Evolutionary conservation across 2,888 invertebrate species (phyloP).

Genomic region (Ceramica pisi): DNA sequence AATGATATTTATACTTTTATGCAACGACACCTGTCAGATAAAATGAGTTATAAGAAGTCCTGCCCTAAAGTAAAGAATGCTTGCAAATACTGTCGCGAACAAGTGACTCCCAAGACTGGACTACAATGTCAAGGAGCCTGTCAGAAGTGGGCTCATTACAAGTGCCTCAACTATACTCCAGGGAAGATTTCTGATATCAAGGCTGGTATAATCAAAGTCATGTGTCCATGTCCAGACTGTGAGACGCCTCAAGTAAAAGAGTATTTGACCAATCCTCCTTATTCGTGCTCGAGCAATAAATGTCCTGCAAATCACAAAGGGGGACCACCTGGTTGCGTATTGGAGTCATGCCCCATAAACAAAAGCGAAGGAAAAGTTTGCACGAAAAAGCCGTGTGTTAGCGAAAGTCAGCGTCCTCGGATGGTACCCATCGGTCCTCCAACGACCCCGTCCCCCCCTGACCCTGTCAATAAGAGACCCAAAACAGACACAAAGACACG

Average conservation of each 20-base stretch:
- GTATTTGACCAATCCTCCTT: constrained; percentile 59
- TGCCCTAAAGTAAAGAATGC: constrained; percentile 73
- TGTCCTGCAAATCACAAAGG: constrained; percentile 67
- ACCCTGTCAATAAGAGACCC: not conserved
- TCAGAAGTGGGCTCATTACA: constrained; percentile 79
- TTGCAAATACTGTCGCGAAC: constrained; percentile 76
- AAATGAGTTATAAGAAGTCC: constrained; percentile 20
- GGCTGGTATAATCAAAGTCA: constrained; percentile 73
- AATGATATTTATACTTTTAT: constrained; percentile 30
- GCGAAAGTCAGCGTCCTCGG: not conserved
- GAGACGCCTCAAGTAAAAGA: constrained; percentile 58
- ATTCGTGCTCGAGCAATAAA: constrained; percentile 60
- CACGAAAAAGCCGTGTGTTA: constrained; percentile 1
- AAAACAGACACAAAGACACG: not conserved
- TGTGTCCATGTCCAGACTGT: constrained; percentile 80
- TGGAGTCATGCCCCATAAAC: constrained; percentile 31
- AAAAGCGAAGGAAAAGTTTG: not conserved
- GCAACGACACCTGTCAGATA: constrained; percentile 3
- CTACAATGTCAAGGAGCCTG: constrained; percentile 81
- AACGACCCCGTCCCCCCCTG: not conserved
- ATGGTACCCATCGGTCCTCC: not conserved
- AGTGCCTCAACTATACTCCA: constrained; percentile 76
- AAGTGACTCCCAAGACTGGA: constrained; percentile 74
- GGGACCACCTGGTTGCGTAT: constrained; percentile 47
- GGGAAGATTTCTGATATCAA: constrained; percentile 78